Base-by-base conservation (phyloP, 2,888 invertebrate species). In the Oeneis ivallda region DNA sequence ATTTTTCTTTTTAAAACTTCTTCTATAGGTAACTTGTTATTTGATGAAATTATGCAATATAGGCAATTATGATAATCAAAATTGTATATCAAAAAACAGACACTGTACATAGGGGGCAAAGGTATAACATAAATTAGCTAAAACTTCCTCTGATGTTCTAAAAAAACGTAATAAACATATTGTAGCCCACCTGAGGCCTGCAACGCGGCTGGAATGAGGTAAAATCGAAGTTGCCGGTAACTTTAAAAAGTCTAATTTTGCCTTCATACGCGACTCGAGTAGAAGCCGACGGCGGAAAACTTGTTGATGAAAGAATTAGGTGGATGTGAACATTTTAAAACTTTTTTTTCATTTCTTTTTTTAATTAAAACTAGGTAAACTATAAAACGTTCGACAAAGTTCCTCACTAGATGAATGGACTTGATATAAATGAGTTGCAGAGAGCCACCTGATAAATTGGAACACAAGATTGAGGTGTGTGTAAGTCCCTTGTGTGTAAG, bases 241-340 rank as follows among this genome's bases (percentile, higher is more conserved):
- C 87, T 83, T 89, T 90, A 87, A 87, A 88, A 88, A 89, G 89
- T 87, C 89, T 87, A 88, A 89, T 89, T 90, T 89, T 87, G 85
- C 87, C 83, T 86, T 83, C 87, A 89, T 87, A 88, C 88, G 86
- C 87, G 89, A 87, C 88, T 83, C 75, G 88, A 83, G 86, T 86
- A 82, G 75, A 77, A 82, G 83, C 80, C 79, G 74, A 74, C 78
- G 78, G 74, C 58, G 62, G 70, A 67, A 13, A 69, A 66, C 67
- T 65, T 70, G 69, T 62, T 62, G 50, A 69, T 70, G 71, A 66
- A 69, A 73, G 72, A 68, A 68, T 70, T 52, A 0, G 64, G 39
- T 74, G 77, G 84, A 84, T 66, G 70, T n/a, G 70, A 10, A 43
- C 19, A 4, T 2, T 0, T 26, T 37, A 39, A 32, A 2, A n/a